Evolutionary conservation across 2,888 invertebrate species (phyloP).

Genomic region (Lasioglossum zephyrum): DNA sequence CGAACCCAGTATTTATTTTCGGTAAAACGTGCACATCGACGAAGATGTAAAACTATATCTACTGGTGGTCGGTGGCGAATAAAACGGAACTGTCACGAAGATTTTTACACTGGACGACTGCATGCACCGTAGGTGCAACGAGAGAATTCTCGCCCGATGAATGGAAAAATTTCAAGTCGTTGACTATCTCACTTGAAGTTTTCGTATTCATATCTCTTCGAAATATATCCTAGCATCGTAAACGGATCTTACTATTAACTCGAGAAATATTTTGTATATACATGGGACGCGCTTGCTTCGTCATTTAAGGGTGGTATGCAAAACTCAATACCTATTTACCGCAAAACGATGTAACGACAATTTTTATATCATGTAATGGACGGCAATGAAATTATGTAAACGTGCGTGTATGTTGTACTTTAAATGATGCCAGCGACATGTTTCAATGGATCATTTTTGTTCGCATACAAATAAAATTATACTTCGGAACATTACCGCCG

Average conservation of each 20-base stretch:
- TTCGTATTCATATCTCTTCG: slow-evolving; percentile 58
- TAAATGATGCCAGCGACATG: slow-evolving; percentile 70
- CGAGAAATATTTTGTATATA: slow-evolving; percentile 65
- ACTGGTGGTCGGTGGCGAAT: slow-evolving; percentile 24
- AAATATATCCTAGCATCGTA: slow-evolving; percentile 52
- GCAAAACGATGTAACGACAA: slow-evolving; percentile 66
- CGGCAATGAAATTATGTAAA: slow-evolving; percentile 62
- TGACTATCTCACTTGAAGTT: slow-evolving; percentile 46
- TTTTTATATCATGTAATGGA: slow-evolving; percentile 71
- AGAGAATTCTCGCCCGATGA: not conserved
- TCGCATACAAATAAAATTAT: slow-evolving; percentile 69
- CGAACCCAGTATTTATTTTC: slow-evolving; percentile 72
- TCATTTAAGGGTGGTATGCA: slow-evolving; percentile 56
- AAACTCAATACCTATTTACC: slow-evolving; percentile 62
- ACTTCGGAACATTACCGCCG: slow-evolving; percentile 51
- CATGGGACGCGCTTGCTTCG: slow-evolving; percentile 70
- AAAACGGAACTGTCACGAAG: slow-evolving; percentile 19
- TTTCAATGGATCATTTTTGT: slow-evolving; percentile 72
- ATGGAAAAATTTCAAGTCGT: slow-evolving; percentile 41
- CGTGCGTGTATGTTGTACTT: slow-evolving; percentile 58
- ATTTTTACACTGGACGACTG: slow-evolving; percentile 53
- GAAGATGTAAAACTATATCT: slow-evolving; percentile 59
- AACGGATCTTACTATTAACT: slow-evolving; percentile 36
- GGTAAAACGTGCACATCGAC: slow-evolving; percentile 56
- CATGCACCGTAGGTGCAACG: not conserved